These are phyloP conservation scores for Drosophila mayri DNA, from an alignment of 1,140 invertebrate species.

Conservation along the genomic window DNA sequence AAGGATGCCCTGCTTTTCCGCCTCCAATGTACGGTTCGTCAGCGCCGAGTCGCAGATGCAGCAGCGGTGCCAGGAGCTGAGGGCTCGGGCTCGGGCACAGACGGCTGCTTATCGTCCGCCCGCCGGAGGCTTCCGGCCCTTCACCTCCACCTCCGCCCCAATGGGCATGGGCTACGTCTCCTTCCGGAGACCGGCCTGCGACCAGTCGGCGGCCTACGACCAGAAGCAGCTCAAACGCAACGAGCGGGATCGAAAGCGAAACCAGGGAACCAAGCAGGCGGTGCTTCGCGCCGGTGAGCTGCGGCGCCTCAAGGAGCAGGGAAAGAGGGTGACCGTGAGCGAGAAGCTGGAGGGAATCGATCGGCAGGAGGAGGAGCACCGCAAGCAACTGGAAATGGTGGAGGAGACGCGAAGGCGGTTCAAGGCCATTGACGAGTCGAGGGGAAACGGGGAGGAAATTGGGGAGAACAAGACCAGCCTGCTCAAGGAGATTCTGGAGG, in stretches of 20 bases:
- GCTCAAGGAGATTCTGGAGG: conserved; percentile 45
- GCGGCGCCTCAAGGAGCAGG: conserved; percentile 62
- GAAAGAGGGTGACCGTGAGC: conserved; percentile 60
- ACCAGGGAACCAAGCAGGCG: conserved; percentile 60
- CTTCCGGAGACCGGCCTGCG: conserved; percentile 39
- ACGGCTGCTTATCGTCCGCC: conserved; percentile 64
- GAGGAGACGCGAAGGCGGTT: conserved; percentile 65
- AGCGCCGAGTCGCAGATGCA: conserved; percentile 62
- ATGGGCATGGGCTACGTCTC: conserved; percentile 22
- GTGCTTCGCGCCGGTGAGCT: conserved; percentile 64
- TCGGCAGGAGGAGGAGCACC: conserved; percentile 60
- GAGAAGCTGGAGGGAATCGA: conserved; percentile 63
- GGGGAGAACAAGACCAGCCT: conserved; percentile 8
- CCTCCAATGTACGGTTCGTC: conserved; percentile 73
- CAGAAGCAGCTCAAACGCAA: conserved; percentile 67
- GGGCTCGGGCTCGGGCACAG: conserved; percentile 62
- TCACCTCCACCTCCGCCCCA: conserved; percentile 22
- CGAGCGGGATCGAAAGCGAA: conserved; percentile 59
- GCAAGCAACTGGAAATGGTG: conserved; percentile 61
- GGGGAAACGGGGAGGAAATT: conserved; percentile 1
- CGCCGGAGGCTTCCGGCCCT: conserved; percentile 45
- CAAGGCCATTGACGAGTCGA: conserved; percentile 71
- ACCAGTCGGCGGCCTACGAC: conserved; percentile 62
- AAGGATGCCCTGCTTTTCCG: conserved; percentile 77
- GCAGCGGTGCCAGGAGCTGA: conserved; percentile 54